phyloP scores from a whole-genome alignment of 2,888 invertebrate genomes.

The Subacronicta megacephala region DNA sequence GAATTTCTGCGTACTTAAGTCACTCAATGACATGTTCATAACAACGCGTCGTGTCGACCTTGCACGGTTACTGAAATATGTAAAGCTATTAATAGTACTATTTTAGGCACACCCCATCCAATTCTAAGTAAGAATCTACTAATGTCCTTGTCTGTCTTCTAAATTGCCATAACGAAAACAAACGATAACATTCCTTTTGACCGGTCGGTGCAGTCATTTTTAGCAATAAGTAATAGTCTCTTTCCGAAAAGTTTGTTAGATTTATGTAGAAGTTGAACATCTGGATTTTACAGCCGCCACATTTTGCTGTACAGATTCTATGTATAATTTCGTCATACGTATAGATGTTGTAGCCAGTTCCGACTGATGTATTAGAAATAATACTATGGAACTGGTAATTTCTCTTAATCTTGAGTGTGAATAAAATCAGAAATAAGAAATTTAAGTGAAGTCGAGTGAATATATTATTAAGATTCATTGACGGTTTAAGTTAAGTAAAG shows the following conservation, averaged over 20 bases:
- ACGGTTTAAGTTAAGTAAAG: slow-evolving; percentile 12
- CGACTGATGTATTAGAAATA: background rate
- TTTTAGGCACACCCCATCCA: slow-evolving; percentile 43
- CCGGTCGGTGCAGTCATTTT: slow-evolving; percentile 41
- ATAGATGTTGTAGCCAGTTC: slow-evolving; percentile 34
- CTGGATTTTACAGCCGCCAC: slow-evolving; percentile 56
- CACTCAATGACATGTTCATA: slow-evolving; percentile 46
- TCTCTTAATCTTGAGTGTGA: slow-evolving; percentile 18
- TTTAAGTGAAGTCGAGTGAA: slow-evolving; percentile 8
- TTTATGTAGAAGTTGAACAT: slow-evolving; percentile 60
- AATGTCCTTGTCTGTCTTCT: slow-evolving; percentile 59
- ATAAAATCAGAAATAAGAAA: slow-evolving; percentile 22
- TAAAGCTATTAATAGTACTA: slow-evolving; percentile 47
- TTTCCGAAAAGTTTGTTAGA: slow-evolving; percentile 50
- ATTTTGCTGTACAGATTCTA: slow-evolving; percentile 43
- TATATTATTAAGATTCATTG: slow-evolving; percentile 19
- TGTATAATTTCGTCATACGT: slow-evolving; percentile 46
- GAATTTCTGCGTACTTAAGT: slow-evolving; percentile 43
- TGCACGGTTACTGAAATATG: slow-evolving; percentile 57
- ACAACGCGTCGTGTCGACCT: slow-evolving; percentile 52
- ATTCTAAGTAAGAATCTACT: slow-evolving; percentile 42
- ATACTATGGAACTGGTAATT: slow-evolving; percentile 9
- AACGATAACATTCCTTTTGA: slow-evolving; percentile 25
- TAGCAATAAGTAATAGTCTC: slow-evolving; percentile 42
- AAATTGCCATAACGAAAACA: slow-evolving; percentile 49